These are phyloP conservation scores for Pachyseris speciosa DNA, from an alignment of 64 coral and sea anemone genomes.

Conservation along the genomic window DNA sequence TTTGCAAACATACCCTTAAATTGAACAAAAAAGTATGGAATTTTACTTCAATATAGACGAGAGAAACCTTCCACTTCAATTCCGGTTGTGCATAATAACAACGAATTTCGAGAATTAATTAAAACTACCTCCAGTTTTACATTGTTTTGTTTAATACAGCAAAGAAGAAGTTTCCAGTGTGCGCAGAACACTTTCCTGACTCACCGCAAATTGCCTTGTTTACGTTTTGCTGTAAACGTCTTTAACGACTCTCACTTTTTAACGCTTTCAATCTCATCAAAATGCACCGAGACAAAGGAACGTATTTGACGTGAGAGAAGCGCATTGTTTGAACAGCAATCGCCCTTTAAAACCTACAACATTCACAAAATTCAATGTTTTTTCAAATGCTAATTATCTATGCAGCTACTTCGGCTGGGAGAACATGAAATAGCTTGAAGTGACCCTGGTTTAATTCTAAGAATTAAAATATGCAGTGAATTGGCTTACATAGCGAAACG, in stretches of 20 bases:
- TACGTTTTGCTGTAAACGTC: not conserved
- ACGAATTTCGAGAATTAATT: constrained; percentile 22
- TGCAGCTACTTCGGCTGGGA: not conserved
- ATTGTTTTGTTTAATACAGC: constrained; percentile 5
- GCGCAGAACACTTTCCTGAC: not conserved
- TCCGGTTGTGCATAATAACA: constrained; percentile 7
- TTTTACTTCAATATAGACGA: not conserved
- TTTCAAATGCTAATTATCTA: not conserved
- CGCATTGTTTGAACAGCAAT: not conserved
- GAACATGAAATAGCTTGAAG: not conserved
- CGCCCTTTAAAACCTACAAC: not conserved
- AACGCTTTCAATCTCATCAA: not conserved
- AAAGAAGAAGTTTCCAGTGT: not conserved
- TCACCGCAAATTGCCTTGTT: constrained; percentile 24
- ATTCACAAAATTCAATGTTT: not conserved
- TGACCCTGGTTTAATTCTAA: not conserved
- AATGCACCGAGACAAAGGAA: constrained; percentile 3
- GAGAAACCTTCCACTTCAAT: not conserved
- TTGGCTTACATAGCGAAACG: not conserved
- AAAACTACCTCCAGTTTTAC: not conserved
- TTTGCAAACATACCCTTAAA: not conserved
- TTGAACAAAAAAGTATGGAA: not conserved
- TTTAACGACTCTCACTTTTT: constrained; percentile 22
- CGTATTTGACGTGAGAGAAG: not conserved
- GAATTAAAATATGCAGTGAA: not conserved